Evolutionary conservation across 2,888 invertebrate species (phyloP), one percentile per base, ranked within the genome.

Genomic region (Dione juno): DNA sequence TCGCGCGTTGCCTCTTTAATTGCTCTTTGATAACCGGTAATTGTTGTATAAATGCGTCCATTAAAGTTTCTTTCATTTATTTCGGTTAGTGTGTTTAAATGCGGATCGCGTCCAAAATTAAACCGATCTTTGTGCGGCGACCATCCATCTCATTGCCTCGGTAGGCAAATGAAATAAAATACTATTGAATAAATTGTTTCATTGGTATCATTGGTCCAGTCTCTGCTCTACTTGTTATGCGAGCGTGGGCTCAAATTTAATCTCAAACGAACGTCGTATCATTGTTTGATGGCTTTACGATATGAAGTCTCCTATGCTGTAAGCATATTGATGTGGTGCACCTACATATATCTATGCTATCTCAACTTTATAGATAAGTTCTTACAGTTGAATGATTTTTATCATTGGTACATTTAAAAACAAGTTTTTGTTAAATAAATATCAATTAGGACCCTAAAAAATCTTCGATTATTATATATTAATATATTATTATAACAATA

Each of bases 21-120:
- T 89, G 87, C 84, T 87, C 81, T 83, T 84, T 87, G 87, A 88
- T 89, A 88, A 88, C 87, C 82, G 83, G 85, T 87, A 86, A 86
- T 87, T 87, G 84, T 87, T 76, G 83, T 85, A 86, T 89, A 87
- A 88, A 88, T 87, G 85, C 84, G 82, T 81, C 83, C 83, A 86
- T 87, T 86, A 86, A 81, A 81, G 81, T 83, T 84, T 82, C 80
- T 82, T 84, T 80, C 78, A 81, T 84, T 87, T 85, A 80, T 84
- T 84, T 83, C 81, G 81, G 81, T 59, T 73, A 37, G 81, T 78
- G 79, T 76, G 81, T 86, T 84, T 84, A 37, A 50, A 83, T 83
- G 81, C 79, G 74, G 80, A 79, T 84, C 79, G 81, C 77, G 77
- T 82, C 84, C 82, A 77, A 82, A 84, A 80, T 64, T 69, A 45